Evolutionary conservation across 2,113 vertebrate species (phyloP), one percentile per base, ranked within the genome.

Genomic region (Plectropomus leopardus): DNA sequence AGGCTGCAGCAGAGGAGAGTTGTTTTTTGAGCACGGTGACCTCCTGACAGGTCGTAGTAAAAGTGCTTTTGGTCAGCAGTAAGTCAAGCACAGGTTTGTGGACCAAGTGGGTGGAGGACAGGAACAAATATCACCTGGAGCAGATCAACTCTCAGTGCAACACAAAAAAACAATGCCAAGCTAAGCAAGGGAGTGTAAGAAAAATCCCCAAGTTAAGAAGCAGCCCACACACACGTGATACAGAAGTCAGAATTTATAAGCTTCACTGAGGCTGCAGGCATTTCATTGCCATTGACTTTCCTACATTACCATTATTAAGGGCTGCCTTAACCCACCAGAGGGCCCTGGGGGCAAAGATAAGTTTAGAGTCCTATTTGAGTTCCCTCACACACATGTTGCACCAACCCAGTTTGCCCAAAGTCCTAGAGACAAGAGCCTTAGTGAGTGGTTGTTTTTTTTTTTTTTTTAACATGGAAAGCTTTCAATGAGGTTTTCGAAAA

Each of bases 61-160:
- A 80, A 75, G 3, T 60, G 60, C 50, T 65, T 63, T 42, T 68
- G 74, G 64, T 80, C 66, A 79, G 72, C 42, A 61, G 36, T 47
- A 67, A 81, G 75, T 21, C 5, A 30, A 36, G 26, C 30, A 15
- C 10, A 19, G 23, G 30, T 30, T 42, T 80, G 44, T 21, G 66
- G 64, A 40, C 61, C 61, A 21, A 55, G 55, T 72, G 36, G 44
- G 58, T 21, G 42, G 59, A 53, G n/a, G 23, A 36, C n/a, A 14
- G 53, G 50, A 65, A 59, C 53, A 61, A 30, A 83, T 55, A 40
- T 68, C 36, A 58, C 30, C 19, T 17, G 26, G 61, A 74, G 64
- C 72, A 26, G n/a, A 48, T 59, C 58, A 23, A 45, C 19, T 16
- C 21, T 44, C 30, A 32, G 16, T 58, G 45, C 3, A 17, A 2